phyloP scores from a whole-genome alignment of 2,113 vertebrate genomes.

The Petaurus breviceps region DNA sequence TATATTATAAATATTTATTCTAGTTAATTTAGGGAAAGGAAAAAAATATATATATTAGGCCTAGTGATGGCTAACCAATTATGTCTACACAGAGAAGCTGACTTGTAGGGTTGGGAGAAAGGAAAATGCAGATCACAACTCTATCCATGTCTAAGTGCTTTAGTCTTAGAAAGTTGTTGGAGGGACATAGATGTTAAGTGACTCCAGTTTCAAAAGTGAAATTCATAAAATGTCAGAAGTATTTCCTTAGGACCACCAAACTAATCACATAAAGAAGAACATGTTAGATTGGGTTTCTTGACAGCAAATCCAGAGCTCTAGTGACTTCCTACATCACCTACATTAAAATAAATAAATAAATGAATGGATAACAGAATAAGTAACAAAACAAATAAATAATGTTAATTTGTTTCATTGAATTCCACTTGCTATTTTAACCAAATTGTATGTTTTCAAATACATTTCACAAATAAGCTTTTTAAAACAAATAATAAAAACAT shows the following conservation, averaged over 20 bases:
- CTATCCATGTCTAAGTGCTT: neutral
- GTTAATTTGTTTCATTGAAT: neutral
- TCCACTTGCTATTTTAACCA: neutral
- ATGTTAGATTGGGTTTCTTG: neutral
- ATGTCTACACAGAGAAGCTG: neutral
- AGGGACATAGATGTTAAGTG: neutral
- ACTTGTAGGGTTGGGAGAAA: neutral
- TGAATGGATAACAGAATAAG: neutral
- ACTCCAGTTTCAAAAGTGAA: neutral
- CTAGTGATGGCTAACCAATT: neutral
- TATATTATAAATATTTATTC: neutral
- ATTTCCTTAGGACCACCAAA: neutral
- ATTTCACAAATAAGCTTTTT: neutral
- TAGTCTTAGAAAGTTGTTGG: neutral
- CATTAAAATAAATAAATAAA: neutral
- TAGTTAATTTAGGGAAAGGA: neutral
- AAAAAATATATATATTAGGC: neutral
- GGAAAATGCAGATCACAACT: neutral
- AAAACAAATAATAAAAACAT: neutral
- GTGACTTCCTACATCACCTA: neutral
- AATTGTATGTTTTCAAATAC: neutral
- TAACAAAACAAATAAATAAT: neutral
- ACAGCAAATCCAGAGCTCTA: neutral
- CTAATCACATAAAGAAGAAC: neutral
- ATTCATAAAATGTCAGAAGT: neutral